Base-by-base conservation (phyloP, 2,797 vertebrate species). In the Anisognathus igniventris region DNA sequence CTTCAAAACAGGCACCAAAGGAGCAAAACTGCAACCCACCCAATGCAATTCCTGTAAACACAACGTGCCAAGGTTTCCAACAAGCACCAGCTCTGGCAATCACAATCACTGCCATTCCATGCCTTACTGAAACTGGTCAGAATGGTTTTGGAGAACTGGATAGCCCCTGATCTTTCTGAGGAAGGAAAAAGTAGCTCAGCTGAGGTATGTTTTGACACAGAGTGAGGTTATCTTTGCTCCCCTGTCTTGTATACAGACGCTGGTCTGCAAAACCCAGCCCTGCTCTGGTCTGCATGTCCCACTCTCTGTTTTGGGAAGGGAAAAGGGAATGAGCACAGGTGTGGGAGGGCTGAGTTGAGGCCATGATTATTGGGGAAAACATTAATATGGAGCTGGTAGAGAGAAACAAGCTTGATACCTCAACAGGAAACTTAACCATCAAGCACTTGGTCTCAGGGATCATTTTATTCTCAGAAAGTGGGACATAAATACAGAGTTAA, bases 181-280 rank as follows among this genome's bases (percentile, higher is more conserved):
- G 92, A 88, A 82, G 44, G 50, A 40, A 65, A 70, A 39, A 39
- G 39, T 47, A 65, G 30, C 79, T 75, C 66, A 89, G 42, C 37
- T 82, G 71, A 95, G 87, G 75, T 98, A 97, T 76, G 95, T 96
- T 87, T 79, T 97, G 45, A 95, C 66, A 30, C 86, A 67, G 51
- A 94, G 18, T 33, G 84, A 82, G 61, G 94, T 73, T 96, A 66
- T 82, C 40, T 95, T 91, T 98, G 94, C 80, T 96, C 84, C 66
- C 21, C 73, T 51, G 62, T 82, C 51, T 85, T 94, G 17, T 42
- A 47, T 22, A 12, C 19, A 50, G 44, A 16, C 20, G 28, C 13
- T 61, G 50, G 14, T 44, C 73, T 60, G 12, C 27, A 64, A 70
- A 79, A 50, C 22, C 31, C 50, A 80, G 57, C 51, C 47, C 62